Evolutionary conservation across 2,113 vertebrate genomes (phyloP).

Genomic region (Zapornia atra): DNA sequence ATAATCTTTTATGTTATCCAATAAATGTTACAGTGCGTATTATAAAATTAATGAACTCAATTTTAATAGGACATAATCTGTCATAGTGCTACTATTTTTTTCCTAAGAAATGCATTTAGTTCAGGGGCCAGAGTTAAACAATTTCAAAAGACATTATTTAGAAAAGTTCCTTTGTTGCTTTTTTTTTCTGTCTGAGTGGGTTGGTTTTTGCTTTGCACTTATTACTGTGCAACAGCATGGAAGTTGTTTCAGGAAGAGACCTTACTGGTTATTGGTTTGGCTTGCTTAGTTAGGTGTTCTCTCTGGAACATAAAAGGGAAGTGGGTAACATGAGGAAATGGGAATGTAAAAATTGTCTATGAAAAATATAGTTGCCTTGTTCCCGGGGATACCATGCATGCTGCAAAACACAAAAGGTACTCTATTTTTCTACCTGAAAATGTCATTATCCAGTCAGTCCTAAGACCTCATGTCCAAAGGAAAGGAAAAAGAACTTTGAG

Average conservation of each 20-base stretch:
- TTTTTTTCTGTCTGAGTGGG: not conserved
- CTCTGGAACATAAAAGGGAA: not conserved
- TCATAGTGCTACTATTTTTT: not conserved
- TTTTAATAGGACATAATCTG: not conserved
- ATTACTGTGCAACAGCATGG: not conserved
- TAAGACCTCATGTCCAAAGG: not conserved
- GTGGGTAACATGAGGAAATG: not conserved
- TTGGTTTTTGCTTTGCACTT: not conserved
- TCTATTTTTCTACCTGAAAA: not conserved
- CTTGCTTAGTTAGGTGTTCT: not conserved
- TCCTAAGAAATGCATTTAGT: not conserved
- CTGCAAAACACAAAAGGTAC: not conserved
- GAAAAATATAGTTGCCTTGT: not conserved
- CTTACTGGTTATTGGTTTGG: not conserved
- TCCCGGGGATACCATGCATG: not conserved
- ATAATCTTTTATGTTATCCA: not conserved
- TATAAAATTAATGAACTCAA: not conserved
- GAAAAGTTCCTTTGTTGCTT: not conserved
- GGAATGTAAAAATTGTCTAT: not conserved
- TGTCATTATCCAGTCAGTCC: not conserved
- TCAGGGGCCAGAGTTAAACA: not conserved
- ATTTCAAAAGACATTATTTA: not conserved
- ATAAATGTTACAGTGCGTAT: not conserved
- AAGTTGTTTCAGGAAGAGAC: not conserved
- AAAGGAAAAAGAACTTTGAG: not conserved